Conservation (phyloP, 1,140 invertebrate species). For the Telenomus remus region DNA sequence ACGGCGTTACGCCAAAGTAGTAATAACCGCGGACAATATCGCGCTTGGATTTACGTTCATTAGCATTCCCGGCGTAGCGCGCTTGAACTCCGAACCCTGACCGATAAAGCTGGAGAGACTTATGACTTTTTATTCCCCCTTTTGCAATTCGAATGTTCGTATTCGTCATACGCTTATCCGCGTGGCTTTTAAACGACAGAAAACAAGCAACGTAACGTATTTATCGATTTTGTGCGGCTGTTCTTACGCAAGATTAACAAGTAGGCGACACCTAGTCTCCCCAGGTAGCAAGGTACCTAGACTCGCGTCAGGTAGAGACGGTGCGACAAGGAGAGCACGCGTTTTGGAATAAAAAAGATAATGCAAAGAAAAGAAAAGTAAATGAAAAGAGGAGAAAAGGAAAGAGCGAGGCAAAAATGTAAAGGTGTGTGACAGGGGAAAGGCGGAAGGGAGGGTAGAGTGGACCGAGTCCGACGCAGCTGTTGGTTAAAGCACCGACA, state of each 20-base stretch:
- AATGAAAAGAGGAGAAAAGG: slow-evolving; percentile 10
- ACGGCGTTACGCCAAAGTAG: slow-evolving; percentile 32
- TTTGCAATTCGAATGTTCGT: too few relatives aligned
- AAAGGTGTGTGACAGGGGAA: slow-evolving; percentile 51
- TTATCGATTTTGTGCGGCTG: slow-evolving; percentile 57
- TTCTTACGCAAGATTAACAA: not conserved
- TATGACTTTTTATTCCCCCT: too few relatives aligned
- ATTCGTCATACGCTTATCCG: too few relatives aligned
- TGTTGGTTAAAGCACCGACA: slow-evolving; percentile 70
- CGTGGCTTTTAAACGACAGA: not conserved
- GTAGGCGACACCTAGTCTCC: slow-evolving; percentile 33
- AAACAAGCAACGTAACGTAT: slow-evolving; percentile 61
- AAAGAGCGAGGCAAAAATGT: slow-evolving; percentile 39
- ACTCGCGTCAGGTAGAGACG: slow-evolving; percentile 9
- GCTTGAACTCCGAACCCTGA: slow-evolving; percentile 40
- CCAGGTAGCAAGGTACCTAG: slow-evolving; percentile 14
- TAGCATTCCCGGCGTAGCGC: slow-evolving; percentile 24
- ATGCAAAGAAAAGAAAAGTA: slow-evolving; percentile 7
- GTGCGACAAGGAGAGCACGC: slow-evolving; percentile 26
- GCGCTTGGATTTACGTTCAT: slow-evolving; percentile 38
- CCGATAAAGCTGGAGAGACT: slow-evolving; percentile 5
- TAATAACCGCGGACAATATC: slow-evolving; percentile 46
- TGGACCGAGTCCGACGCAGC: slow-evolving; percentile 66
- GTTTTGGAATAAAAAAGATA: slow-evolving; percentile 7
- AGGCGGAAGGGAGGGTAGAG: slow-evolving; percentile 56